Evolutionary conservation across 2,888 invertebrate genomes (phyloP).

Genomic region (Bombylius discolor): DNA sequence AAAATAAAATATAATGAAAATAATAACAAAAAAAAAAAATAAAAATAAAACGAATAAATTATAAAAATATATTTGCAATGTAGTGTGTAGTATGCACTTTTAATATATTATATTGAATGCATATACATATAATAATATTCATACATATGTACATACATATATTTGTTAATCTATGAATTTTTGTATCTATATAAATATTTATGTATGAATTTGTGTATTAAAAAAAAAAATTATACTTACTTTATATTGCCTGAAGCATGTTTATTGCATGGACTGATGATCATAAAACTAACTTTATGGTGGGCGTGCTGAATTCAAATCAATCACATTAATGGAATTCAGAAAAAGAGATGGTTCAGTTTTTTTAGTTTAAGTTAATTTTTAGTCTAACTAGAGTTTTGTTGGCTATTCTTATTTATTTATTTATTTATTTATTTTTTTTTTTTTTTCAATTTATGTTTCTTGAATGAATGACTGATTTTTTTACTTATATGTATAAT

Average conservation of each 20-base stretch:
- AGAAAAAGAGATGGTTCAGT: background rate
- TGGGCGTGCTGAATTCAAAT: constrained; percentile 11
- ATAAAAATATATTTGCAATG: too few species aligned
- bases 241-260: constrained; percentile 7
- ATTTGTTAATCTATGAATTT: background rate
- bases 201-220: background rate
- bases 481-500: too few species aligned
- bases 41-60: background rate
- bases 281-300: constrained; percentile 9
- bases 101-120: too few species aligned
- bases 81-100: too few species aligned
- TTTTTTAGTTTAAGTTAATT: background rate
- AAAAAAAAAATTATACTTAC: background rate
- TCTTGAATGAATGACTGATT: too few species aligned
- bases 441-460: too few species aligned
- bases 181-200: background rate
- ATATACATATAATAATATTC: too few species aligned
- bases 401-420: too few species aligned
- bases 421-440: too few species aligned
- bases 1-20: background rate
- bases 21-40: background rate
- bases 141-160: too few species aligned
- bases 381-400: background rate
- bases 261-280: constrained; percentile 6
- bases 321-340: constrained; percentile 9